phyloP scores from a whole-genome alignment of 2,888 invertebrate genomes.

The Drosophila sordidula region DNA sequence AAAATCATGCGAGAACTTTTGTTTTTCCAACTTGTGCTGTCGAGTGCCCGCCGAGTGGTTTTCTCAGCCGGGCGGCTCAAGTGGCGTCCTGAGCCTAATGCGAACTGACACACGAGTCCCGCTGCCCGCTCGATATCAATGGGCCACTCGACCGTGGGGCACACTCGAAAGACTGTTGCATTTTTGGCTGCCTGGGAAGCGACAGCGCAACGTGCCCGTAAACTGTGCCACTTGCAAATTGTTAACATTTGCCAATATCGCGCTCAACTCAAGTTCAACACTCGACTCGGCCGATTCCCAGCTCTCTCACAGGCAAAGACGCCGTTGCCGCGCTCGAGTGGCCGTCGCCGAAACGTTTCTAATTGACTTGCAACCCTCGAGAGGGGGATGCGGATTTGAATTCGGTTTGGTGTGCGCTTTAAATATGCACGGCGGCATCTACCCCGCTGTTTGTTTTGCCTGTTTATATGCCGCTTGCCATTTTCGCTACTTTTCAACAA shows the following conservation, averaged over 20 bases:
- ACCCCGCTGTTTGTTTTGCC: conserved; percentile 72
- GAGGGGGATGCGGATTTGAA: not conserved
- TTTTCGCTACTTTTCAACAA: conserved; percentile 69
- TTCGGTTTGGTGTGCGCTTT: not conserved
- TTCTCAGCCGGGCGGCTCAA: conserved; percentile 16
- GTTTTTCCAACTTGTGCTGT: conserved; percentile 21
- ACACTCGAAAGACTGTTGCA: conserved; percentile 72
- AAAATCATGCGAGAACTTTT: conserved; percentile 34
- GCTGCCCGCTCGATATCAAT: conserved; percentile 22
- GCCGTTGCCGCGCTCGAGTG: conserved; percentile 43
- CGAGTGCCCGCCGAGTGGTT: conserved; percentile 20
- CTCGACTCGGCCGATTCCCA: conserved; percentile 1
- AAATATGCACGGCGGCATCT: conserved; percentile 6
- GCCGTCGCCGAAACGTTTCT: conserved; percentile 65
- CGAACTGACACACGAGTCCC: conserved; percentile 73
- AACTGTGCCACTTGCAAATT: conserved; percentile 75
- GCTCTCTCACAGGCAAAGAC: conserved; percentile 28
- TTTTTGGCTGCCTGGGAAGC: conserved; percentile 64
- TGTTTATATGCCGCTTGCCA: conserved; percentile 71
- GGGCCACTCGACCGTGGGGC: conserved; percentile 9
- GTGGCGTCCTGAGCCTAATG: conserved; percentile 64
- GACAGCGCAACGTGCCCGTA: conserved; percentile 43
- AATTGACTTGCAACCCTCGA: conserved; percentile 69
- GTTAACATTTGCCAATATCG: conserved; percentile 66
- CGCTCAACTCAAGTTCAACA: conserved; percentile 9